Base-by-base conservation (phyloP, 2,113 vertebrate species). In the Upupa epops region DNA sequence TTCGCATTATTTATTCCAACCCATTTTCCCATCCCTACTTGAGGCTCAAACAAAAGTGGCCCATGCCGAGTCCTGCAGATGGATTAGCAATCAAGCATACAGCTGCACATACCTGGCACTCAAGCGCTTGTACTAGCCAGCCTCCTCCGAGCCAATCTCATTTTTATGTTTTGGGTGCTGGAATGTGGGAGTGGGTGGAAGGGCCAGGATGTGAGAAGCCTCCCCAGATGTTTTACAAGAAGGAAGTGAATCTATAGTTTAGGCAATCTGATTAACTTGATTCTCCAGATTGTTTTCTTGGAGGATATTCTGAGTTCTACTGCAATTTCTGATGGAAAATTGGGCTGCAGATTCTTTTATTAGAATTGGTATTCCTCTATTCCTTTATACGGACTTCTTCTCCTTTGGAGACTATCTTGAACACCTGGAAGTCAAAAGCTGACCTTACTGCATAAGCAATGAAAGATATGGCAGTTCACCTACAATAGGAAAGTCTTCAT, bases 31-130 rank as follows among this genome's bases (percentile, higher is more conserved):
- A 93, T 96, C 89, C 72, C 84, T 88, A 90, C 65, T 90, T 37
- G 81, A 93, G 71, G 52, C 92, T 92, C 68, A 83, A 84, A 96
- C 92, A 96, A 92, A 96, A 96, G 92, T 92, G 78, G 92, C 91
- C 94, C 86, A 83, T 64, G 81, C 78, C 2, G 89, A 96, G 71
- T 63, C 78, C 65, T 83, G 84, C 94, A 96, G 95, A 96, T 93
- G 95, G 95, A 92, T 95, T 96, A 92, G 84, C 94, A 92, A 96
- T 96, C 91, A 95, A 92, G 89, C 81, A 89, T 59, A 83, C 96
- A 96, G 95, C 95, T 96, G 96, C 94, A 70, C 92, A 95, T 93
- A 95, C 94, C 96, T 96, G 93, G 95, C 94, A 95, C 92, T 93
- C 90, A 17, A 82, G 68, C 3, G 0, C 17, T 92, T 5, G 5